Percentiles rank a stretch among this genome's conserved stretches.
These are phyloP conservation scores for Apomyelois bistriatella DNA, from an alignment of 2,888 invertebrate species.

Conservation along the genomic window DNA sequence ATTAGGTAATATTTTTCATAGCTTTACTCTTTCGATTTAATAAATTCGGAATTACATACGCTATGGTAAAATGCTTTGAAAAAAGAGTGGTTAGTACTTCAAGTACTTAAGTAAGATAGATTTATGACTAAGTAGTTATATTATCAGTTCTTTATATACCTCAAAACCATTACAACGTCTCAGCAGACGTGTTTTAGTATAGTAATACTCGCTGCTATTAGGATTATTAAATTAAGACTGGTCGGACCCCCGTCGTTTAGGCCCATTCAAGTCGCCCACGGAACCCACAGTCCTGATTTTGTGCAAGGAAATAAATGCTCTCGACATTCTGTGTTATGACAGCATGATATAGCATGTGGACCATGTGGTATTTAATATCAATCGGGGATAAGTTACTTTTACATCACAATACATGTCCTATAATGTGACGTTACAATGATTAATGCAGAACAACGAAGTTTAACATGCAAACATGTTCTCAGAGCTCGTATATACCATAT, in stretches of 20 bases:
- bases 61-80: no score
- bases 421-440: slow-evolving; percentile 4
- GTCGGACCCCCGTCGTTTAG: slow-evolving; percentile 50
- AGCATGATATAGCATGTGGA: slow-evolving; percentile 44
- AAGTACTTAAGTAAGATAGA: no score
- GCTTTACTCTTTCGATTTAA: no score
- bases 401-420: slow-evolving; percentile 3
- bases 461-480: neutral
- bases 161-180: neutral
- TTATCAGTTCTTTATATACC: neutral
- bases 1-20: no score
- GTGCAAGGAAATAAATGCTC: slow-evolving; percentile 39
- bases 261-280: slow-evolving; percentile 32
- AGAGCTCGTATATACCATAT: no score
- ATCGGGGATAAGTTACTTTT: slow-evolving; percentile 1
- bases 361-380: slow-evolving; percentile 17
- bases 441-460: neutral
- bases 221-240: slow-evolving; percentile 66
- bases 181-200: slow-evolving; percentile 8
- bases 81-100: no score
- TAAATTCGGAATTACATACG: no score
- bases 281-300: slow-evolving; percentile 43
- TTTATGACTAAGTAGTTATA: neutral
- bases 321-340: slow-evolving; percentile 47
- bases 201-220: slow-evolving; percentile 17